Evolutionary conservation across 2,113 vertebrate species (phyloP).

Genomic region (Thunnus maccoyii): DNA sequence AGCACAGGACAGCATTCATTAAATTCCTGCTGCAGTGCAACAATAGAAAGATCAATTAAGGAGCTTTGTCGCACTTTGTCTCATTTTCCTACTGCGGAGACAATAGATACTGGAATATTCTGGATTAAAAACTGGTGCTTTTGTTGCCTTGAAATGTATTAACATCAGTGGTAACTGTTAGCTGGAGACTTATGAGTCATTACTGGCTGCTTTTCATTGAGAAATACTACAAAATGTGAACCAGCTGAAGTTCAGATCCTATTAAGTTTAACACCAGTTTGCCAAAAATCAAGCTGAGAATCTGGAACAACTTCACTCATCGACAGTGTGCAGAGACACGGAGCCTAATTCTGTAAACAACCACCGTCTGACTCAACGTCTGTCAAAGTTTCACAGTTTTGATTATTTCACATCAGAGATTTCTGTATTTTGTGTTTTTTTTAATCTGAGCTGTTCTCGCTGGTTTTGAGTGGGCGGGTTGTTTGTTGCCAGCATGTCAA

Average conservation of each 20-base stretch:
- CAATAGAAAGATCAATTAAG: neutral
- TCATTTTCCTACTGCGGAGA: too few species aligned
- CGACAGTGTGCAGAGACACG: neutral
- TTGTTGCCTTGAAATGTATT: neutral
- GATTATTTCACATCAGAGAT: too few species aligned
- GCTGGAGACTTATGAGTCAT: neutral
- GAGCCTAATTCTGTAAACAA: too few species aligned
- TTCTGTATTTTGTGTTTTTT: too few species aligned
- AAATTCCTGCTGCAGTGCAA: slow-evolving; percentile 6
- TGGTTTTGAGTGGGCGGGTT: too few species aligned
- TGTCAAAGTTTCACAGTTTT: too few species aligned
- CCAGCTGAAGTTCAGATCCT: neutral
- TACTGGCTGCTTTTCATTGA: neutral
- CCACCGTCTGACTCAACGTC: too few species aligned
- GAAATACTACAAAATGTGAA: neutral
- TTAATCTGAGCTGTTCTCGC: too few species aligned
- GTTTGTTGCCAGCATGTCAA: too few species aligned
- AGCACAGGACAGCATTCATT: neutral
- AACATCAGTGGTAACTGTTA: neutral
- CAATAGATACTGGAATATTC: too few species aligned
- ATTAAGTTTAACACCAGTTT: too few species aligned
- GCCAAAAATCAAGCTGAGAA: neutral
- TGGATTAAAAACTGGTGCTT: neutral
- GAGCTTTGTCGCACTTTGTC: slow-evolving; percentile 10
- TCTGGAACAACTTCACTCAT: too few species aligned